Evolutionary conservation across 2,113 vertebrate genomes (phyloP), one percentile per base, ranked within the genome.

Genomic region (Hippocampus abdominalis): DNA sequence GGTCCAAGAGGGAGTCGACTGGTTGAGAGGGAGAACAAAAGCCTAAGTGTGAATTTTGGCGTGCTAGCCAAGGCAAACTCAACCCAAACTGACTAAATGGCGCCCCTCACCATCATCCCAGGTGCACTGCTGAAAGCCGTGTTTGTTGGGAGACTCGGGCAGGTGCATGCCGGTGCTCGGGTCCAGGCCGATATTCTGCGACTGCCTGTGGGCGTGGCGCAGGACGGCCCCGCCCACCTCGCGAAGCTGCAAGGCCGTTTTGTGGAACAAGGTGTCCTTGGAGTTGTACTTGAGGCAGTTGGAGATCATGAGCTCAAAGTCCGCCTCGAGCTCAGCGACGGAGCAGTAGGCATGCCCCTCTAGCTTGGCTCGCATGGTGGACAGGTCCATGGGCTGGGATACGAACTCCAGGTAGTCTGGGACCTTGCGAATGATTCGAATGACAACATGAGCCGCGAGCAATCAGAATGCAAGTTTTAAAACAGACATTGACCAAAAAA

Each of bases 241-340:
- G 78, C 91, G 84, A 74, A 98, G 92, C 69, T 95, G 94, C 83
- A 95, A 89, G 81, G 97, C 96, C 79, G 94, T 90, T 89, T 94
- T 94, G 89, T 98, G 95, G 91, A 98, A 98, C 93, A 96, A 92
- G 39, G 96, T 98, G 91, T 98, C 97, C 91, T 94, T 96, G 90
- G 95, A 95, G 93, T 99, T 99, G 93, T 99, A 99, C 86, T 93
- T 95, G 92, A 98, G 93, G 91, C 97, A 99, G 94, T 99, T 99
- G 88, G 94, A 93, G 90, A 99, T 94, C 93, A 99, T 96, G 84
- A 99, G 94, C 81, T 96, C 93, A 88, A 99, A 98, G 92, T 99
- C 97, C 79, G 91, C 93, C 92, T 98, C 96, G 82, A 99, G 94
- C 71, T 97, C 96, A 21, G 92, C 89, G 83, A 99, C 89, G 40